Evolutionary conservation across 2,113 vertebrate genomes (phyloP).

Genomic region (Ptychochromis oligacanthus): DNA sequence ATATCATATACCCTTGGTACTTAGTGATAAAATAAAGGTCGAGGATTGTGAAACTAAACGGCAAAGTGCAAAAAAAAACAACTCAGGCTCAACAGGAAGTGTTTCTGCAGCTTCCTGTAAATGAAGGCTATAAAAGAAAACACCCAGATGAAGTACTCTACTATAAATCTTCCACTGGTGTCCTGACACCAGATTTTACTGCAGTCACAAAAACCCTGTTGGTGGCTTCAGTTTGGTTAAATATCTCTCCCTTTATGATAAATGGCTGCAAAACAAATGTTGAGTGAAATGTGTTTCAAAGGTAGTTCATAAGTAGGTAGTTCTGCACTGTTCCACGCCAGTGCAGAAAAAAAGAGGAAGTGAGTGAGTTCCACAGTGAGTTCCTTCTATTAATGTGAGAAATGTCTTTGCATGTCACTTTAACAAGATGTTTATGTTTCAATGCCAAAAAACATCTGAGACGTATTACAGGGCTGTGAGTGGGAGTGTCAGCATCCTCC

Average conservation of each 20-base stretch:
- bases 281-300: neutral
- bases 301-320: neutral
- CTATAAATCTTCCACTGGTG: neutral
- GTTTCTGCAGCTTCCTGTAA: neutral
- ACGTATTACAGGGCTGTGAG: too few species aligned
- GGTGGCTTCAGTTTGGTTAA: neutral
- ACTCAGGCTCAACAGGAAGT: neutral
- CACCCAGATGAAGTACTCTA: neutral
- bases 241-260: constrained; percentile 10
- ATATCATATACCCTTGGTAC: constrained; percentile 32
- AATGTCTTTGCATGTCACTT: neutral
- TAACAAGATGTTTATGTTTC: accelerated
- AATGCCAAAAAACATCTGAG: neutral
- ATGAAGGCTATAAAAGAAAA: neutral
- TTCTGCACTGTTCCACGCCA: too few species aligned
- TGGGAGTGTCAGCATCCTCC: too few species aligned
- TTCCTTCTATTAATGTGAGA: neutral
- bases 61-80: constrained; percentile 68
- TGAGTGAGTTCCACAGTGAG: neutral
- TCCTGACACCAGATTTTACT: neutral
- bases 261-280: constrained; percentile 34
- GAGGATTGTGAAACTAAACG: constrained; percentile 47
- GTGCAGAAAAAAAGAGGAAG: neutral
- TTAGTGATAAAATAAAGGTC: constrained; percentile 46
- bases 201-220: neutral